phyloP scores from a whole-genome alignment of 2,888 invertebrate species.

The Drosophila neutralis region DNA sequence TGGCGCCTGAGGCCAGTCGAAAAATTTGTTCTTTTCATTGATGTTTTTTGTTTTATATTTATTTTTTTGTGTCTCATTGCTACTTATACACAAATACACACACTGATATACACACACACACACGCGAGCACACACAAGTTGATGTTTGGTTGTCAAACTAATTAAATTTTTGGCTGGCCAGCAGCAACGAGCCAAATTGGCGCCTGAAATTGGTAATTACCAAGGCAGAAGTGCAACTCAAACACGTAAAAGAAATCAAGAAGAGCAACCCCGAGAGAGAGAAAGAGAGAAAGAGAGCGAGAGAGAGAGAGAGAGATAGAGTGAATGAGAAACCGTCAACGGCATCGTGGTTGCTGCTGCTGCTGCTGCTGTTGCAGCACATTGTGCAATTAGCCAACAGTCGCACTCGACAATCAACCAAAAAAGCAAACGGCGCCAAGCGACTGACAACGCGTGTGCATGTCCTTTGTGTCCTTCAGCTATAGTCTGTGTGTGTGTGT shows the following conservation, averaged over 20 bases:
- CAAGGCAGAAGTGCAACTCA: conserved; percentile 75
- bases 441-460: conserved; percentile 67
- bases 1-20: conserved; percentile 57
- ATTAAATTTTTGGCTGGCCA: conserved; percentile 74
- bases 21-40: conserved; percentile 29
- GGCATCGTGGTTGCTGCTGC: conserved; percentile 15
- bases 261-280: conserved; percentile 1
- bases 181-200: conserved; percentile 67
- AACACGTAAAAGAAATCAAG: conserved; percentile 67
- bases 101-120: conserved; percentile 10
- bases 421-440: conserved; percentile 39
- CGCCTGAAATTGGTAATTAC: conserved; percentile 81
- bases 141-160: conserved; percentile 77
- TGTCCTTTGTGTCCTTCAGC: conserved; percentile 53
- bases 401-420: conserved; percentile 60
- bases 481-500: background rate
- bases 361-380: conserved; percentile 42
- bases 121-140: conserved; percentile 21
- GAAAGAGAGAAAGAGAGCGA: background rate
- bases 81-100: conserved; percentile 1
- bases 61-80: conserved; percentile 6
- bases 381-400: conserved; percentile 76
- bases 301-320: too few species aligned
- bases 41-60: conserved; percentile 22
- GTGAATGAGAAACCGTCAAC: conserved; percentile 8